Evolutionary conservation across 2,888 invertebrate genomes (phyloP).

Genomic region (Byasa hedistus): DNA sequence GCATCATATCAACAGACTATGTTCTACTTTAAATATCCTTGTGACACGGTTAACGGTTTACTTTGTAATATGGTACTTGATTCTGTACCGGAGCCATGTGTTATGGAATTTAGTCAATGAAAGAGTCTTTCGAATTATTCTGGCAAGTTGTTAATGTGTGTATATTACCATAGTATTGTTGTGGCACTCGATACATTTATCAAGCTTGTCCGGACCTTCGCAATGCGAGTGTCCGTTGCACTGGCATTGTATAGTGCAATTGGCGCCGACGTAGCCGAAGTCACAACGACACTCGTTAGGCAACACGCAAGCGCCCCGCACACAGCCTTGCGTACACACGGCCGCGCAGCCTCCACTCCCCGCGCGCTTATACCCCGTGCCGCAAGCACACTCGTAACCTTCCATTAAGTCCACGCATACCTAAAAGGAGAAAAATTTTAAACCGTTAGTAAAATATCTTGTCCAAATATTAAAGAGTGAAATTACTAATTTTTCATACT

Average conservation of each 20-base stretch:
- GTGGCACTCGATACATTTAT: constrained; percentile 90
- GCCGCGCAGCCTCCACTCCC: constrained; percentile 85
- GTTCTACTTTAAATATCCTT: too few species aligned
- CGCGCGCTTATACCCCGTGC: constrained; percentile 83
- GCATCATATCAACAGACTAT: too few species aligned
- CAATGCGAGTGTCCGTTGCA: constrained; percentile 97
- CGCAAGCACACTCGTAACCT: constrained; percentile 93
- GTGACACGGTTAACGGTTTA: too few species aligned
- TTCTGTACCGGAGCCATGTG: too few species aligned
- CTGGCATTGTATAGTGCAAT: constrained; percentile 95
- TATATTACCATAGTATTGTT: constrained; percentile 91
- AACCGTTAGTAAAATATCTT: neutral
- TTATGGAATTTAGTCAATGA: too few species aligned
- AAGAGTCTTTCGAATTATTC: too few species aligned
- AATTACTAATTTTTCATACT: too few species aligned
- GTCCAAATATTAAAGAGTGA: neutral
- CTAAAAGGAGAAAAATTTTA: constrained; percentile 39
- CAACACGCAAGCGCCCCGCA: constrained; percentile 89
- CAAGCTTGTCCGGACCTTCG: constrained; percentile 90
- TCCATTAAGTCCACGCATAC: constrained; percentile 89
- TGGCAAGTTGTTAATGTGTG: neutral
- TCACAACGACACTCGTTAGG: constrained; percentile 93
- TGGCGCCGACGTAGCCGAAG: constrained; percentile 96
- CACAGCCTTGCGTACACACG: constrained; percentile 91
- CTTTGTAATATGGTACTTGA: too few species aligned